Evolutionary conservation across 2,113 vertebrate genomes (phyloP).

Genomic region (Xenotilapia leptura): DNA sequence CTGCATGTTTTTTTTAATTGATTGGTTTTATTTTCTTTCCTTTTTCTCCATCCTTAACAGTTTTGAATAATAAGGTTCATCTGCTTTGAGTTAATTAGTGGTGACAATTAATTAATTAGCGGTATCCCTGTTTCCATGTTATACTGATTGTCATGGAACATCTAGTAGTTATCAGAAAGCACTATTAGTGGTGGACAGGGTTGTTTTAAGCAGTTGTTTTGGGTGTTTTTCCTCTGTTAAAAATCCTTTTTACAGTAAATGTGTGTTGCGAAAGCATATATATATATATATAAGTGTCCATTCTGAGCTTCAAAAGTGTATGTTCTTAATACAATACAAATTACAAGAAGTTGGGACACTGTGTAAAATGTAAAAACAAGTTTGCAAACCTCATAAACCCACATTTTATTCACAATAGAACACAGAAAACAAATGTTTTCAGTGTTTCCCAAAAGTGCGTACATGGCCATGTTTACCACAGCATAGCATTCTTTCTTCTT

Average conservation of each 20-base stretch:
- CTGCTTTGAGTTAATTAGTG: rapidly evolving
- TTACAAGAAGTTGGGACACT: background rate
- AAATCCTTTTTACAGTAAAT: background rate
- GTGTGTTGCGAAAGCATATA: background rate
- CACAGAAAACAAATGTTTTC: background rate
- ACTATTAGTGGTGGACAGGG: background rate
- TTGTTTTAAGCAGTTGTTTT: background rate
- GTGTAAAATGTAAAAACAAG: background rate
- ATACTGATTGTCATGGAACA: background rate
- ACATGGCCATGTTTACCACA: background rate
- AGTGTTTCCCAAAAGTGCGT: background rate
- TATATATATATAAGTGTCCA: background rate
- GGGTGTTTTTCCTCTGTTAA: background rate
- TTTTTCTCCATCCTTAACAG: background rate
- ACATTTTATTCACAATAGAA: background rate
- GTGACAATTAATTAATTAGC: background rate
- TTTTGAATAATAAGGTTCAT: rapidly evolving
- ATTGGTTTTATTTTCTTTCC: background rate
- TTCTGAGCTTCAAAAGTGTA: background rate
- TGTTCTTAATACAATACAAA: background rate
- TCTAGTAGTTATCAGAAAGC: background rate
- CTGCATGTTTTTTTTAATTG: background rate
- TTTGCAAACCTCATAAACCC: background rate
- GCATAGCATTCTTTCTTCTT: background rate
- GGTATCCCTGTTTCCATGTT: background rate